Evolutionary conservation across 1,140 invertebrate genomes (phyloP), one percentile per base, ranked within the genome.

Genomic region (Leptinotarsa undecemlineata): DNA sequence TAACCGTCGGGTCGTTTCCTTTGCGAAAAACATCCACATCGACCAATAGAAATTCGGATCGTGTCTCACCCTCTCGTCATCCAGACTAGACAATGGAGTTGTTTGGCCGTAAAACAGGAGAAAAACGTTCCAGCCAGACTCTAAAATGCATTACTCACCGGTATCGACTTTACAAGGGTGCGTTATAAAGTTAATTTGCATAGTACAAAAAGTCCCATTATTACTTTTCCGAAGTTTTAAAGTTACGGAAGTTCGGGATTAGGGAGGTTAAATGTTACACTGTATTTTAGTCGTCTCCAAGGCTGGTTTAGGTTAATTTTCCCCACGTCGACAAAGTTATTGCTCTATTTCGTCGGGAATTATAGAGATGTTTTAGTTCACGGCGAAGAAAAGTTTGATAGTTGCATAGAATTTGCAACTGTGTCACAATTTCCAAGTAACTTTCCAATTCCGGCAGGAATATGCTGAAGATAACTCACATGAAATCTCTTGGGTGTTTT

Each of bases 111-210:
- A 11, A 42, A 42, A 42, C 33, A 42, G 33, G 33, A 42, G 33
- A 42, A 42, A 42, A 42, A 42, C 8, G 33, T 42, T 11, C 8
- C 33, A 11, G 8, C 51, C 6, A 19, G 51, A 17, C 51, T 15
- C 51, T 15, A 57, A 19, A 57, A 57, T 57, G 51, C 51, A 57
- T 57, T 57, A 57, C n/a, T 57, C 51, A 57, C 51, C 51, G 51
- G n/a, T 19, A 57, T 19, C 51, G n/a, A 57, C 15, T 57, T 57
- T 57, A 57, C 51, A 57, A 57, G 14, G n/a, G n/a, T 17, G 51
- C 15, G 51, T 19, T 19, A 42, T 57, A 57, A 57, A 57, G 51
- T 15, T 57, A 14, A 57, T 57, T 19, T 57, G 51, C 51, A 57
- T 57, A 57, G 15, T 19, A 19, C 17, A 57, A 57, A 57, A 57